Evolutionary conservation across 2,797 vertebrate genomes (phyloP), one percentile per base, ranked within the genome.

Genomic region (Staurois parvus): DNA sequence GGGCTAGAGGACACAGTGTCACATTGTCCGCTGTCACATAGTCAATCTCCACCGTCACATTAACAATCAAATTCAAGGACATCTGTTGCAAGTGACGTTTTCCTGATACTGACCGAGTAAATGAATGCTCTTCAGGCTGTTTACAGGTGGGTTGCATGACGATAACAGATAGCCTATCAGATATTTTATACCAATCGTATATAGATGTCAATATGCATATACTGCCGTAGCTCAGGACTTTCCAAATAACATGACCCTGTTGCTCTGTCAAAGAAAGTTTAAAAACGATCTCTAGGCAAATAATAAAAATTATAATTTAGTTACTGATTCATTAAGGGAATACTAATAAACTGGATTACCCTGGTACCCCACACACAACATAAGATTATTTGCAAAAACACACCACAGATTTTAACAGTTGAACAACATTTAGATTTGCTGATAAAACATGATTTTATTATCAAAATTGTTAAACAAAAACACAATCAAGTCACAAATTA

Each of bases 1-100:
- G 70, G 37, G 64, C 34, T 45, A 28, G 12, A 64, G 83, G 84
- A 85, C 66, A 48, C 37, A 15, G 67, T 73, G 75, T 84, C 75
- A 84, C 83, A 64, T 52, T 28, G 74, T 45, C 34, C 45, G 1
- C n/a, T 32, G 69, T 79, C 76, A 75, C 26, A 72, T 59, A 80
- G 56, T 79, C 70, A 85, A 79, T 80, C 77, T 75, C 66, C 28
- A 15, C 34, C 26, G 76, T 78, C 42, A 85, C 76, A 52, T 26
- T 62, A 48, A 81, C 79, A 56, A 34, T 72, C 79, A 81, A 24
- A 70, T 81, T 32, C 83, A 85, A 85, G 84, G 84, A 72, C 76
- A 66, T 45, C 6, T 24, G 45, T 62, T 19, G 52, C 24, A 30
- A 24, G 45, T 40, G 79, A 48, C 69, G 28, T 29, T 56, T 75